Evolutionary conservation across 2,797 vertebrate genomes (phyloP).

Genomic region (Cyprinodon diabolis): DNA sequence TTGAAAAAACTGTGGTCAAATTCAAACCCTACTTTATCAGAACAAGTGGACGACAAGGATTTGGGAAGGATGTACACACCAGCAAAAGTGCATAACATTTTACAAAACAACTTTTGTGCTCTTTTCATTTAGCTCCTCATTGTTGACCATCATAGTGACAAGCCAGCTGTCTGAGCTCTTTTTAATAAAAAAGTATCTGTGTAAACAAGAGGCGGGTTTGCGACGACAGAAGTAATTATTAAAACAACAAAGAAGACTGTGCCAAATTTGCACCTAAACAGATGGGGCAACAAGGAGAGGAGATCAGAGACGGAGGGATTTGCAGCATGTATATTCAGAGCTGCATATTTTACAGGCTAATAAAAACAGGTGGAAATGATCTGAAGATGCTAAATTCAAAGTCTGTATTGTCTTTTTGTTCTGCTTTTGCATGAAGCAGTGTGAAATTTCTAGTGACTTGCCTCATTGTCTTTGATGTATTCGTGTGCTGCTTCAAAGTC

Average conservation of each 20-base stretch:
- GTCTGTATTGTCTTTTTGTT: conserved; percentile 78
- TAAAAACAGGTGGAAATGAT: conserved; percentile 70
- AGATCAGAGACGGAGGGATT: conserved; percentile 57
- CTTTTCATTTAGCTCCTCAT: conserved; percentile 66
- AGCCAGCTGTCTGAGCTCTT: conserved; percentile 73
- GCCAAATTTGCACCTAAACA: conserved; percentile 81
- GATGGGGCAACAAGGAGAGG: conserved; percentile 75
- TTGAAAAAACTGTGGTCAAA: conserved; percentile 51
- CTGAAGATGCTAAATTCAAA: conserved; percentile 73
- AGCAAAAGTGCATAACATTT: conserved; percentile 73
- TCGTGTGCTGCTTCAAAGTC: conserved; percentile 76
- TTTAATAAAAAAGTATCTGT: conserved; percentile 61
- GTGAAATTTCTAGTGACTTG: conserved; percentile 74
- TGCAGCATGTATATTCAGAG: conserved; percentile 63
- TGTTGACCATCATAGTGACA: conserved; percentile 63
- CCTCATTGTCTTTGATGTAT: conserved; percentile 80
- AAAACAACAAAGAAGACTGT: conserved; percentile 69
- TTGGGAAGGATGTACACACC: conserved; percentile 71
- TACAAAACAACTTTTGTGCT: conserved; percentile 58
- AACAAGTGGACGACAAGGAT: conserved; percentile 47
- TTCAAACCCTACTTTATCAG: conserved; percentile 47
- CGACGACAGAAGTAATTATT: conserved; percentile 55
- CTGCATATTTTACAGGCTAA: conserved; percentile 75
- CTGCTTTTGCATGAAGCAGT: conserved; percentile 84
- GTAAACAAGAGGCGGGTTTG: conserved; percentile 68